Evolutionary conservation across 2,888 invertebrate genomes (phyloP), one percentile per base, ranked within the genome.

Genomic region (Tanaodytes sp.): DNA sequence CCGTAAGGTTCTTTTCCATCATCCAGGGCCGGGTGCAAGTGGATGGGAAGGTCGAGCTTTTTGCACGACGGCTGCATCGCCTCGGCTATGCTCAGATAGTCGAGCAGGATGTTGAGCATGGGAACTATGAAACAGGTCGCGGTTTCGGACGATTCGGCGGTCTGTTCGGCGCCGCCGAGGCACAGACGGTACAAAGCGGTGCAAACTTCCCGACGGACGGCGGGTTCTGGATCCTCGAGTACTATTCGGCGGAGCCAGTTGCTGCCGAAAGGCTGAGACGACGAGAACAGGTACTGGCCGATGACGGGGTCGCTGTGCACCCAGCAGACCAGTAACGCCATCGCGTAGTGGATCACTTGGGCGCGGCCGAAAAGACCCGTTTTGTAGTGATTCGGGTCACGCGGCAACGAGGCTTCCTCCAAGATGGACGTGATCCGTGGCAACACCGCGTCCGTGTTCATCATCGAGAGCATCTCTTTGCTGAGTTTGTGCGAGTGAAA

Each of bases 321-420:
- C 93, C 96, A 96, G 75, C 95, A 96, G 27, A 97, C 96, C 72
- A 97, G 89, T 79, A 97, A 87, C 12, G 95, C 93, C 92, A 97
- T 93, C 12, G 95, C 93, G 82, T 95, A 96, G 81, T 96, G 96
- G 14, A 97, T 83, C 8, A 91, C 92, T 86, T 96, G 96, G 0
- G 96, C 93, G 74, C 96, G 88, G 1, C 96, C 96, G 92, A 96
- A 96, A 75, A 96, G 93, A 4, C 96, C 96, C 62, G 96, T 95
- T 83, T 95, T 94, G 79, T 95, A 93, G 73, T 94, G 93, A 79
- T 93, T 92, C 0, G 92, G 91, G 83, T 93, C 92, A 78, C 92
- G 88, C 1, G 94, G 89, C 71, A 92, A 86, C 11, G 95, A 91
- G 49, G 95, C 95, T 84, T 96, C 95, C 79, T 93, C 92, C 20